phyloP scores from a whole-genome alignment of 2,888 invertebrate genomes.

The Polydrusus pterygomalis region DNA sequence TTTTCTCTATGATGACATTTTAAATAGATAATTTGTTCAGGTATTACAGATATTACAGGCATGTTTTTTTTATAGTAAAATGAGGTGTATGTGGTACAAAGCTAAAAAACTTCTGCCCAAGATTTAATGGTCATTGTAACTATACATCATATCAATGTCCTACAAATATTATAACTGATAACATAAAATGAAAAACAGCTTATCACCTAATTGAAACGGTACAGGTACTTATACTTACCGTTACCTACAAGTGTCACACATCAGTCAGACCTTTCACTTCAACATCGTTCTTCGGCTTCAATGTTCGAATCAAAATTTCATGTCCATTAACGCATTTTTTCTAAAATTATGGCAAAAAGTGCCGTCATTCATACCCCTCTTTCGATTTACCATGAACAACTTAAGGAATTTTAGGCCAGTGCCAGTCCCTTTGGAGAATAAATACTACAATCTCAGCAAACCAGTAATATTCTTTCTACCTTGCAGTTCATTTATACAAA shows the following conservation, averaged over 20 bases:
- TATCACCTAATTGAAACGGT: no score
- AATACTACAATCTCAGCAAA: constrained; percentile 27
- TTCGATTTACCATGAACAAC: constrained; percentile 22
- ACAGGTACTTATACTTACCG: no score
- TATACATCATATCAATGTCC: no score
- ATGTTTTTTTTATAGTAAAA: no score
- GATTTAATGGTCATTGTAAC: no score
- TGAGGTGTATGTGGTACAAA: no score
- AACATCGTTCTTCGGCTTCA: constrained; percentile 28
- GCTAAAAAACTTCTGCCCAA: no score
- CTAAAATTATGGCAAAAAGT: constrained; percentile 45
- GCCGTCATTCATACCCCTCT: constrained; percentile 12
- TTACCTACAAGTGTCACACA: neutral
- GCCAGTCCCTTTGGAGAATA: neutral
- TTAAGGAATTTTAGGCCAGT: constrained; percentile 22
- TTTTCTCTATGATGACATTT: no score
- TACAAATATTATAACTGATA: no score
- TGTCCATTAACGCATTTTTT: constrained; percentile 45
- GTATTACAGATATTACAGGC: no score
- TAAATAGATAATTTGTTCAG: no score
- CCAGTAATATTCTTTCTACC: constrained; percentile 46
- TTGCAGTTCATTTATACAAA: constrained; percentile 29
- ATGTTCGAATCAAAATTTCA: constrained; percentile 49
- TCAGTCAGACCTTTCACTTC: neutral
- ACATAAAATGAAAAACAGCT: no score